Conservation (phyloP, 2,113 vertebrate genomes). For the Mirounga angustirostris region DNA sequence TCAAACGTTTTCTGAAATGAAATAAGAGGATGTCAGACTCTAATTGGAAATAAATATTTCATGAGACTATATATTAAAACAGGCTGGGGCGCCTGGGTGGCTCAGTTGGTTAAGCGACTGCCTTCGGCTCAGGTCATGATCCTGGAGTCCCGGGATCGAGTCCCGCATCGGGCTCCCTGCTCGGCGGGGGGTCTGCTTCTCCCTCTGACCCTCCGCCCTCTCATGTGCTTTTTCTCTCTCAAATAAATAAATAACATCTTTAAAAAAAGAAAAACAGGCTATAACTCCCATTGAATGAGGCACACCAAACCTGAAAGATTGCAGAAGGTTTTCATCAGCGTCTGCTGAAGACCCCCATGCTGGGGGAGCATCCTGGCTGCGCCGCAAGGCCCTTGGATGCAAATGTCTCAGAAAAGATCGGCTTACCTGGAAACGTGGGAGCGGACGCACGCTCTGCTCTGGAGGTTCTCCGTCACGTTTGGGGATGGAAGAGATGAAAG, state of each 20-base stretch:
- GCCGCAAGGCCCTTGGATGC: background rate
- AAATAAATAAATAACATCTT: too few species aligned
- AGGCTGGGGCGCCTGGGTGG: background rate
- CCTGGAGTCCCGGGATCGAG: too few species aligned
- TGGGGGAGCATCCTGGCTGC: background rate
- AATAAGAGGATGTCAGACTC: background rate
- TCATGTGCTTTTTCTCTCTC: too few species aligned
- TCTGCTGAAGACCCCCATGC: background rate
- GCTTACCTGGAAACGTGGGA: background rate
- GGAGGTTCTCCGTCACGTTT: background rate
- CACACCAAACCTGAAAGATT: accelerated
- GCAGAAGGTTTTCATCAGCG: background rate
- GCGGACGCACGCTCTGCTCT: background rate
- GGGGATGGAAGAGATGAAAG: background rate
- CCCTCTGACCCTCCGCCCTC: too few species aligned
- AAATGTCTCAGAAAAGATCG: background rate
- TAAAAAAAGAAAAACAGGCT: too few species aligned
- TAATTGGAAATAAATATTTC: background rate
- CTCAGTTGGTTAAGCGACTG: too few species aligned
- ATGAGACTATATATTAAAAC: background rate
- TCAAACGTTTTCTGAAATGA: background rate
- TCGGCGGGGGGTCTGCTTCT: too few species aligned
- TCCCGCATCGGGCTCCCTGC: too few species aligned
- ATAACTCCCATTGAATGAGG: background rate
- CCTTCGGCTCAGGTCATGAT: too few species aligned